Evolutionary conservation across 2,888 invertebrate genomes (phyloP).

Genomic region (Sclerodermus sp.): DNA sequence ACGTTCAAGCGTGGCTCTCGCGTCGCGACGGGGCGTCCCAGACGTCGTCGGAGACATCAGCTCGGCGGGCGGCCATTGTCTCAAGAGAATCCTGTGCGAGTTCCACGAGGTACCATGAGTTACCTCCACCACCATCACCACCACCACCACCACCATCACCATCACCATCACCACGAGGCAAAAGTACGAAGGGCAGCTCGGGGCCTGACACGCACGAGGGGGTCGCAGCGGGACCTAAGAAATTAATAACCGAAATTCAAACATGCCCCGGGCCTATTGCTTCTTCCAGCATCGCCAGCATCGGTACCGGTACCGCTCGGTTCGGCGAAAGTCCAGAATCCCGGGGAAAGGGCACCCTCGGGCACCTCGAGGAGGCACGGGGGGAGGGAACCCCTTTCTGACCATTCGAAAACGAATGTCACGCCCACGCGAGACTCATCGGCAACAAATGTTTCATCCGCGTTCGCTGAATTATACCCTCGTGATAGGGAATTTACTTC

Average conservation of each 20-base stretch:
- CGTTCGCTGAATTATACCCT: slow-evolving; percentile 24
- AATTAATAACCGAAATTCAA: slow-evolving; percentile 46
- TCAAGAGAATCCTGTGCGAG: slow-evolving; percentile 37
- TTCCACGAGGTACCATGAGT: no score
- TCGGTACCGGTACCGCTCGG: no score
- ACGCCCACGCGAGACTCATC: slow-evolving; percentile 25
- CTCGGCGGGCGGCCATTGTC: slow-evolving; percentile 55
- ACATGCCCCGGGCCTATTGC: background rate
- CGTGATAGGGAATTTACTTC: no score
- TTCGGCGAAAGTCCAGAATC: no score
- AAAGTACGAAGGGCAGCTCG: slow-evolving; percentile 15
- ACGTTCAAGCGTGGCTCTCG: slow-evolving; percentile 40
- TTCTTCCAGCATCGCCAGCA: background rate
- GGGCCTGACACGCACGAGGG: slow-evolving; percentile 44
- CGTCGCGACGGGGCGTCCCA: slow-evolving; percentile 49
- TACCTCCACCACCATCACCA: no score
- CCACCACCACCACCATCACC: background rate
- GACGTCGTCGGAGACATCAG: slow-evolving; percentile 54
- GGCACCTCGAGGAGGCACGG: no score
- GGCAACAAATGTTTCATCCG: slow-evolving; percentile 17
- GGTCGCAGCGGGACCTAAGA: slow-evolving; percentile 41
- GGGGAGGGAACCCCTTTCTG: background rate
- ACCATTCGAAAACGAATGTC: slow-evolving; percentile 16
- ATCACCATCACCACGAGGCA: slow-evolving; percentile 6
- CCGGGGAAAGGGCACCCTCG: no score